Evolutionary conservation across 2,113 vertebrate species (phyloP).

Genomic region (Brachypodius melanocephalos): DNA sequence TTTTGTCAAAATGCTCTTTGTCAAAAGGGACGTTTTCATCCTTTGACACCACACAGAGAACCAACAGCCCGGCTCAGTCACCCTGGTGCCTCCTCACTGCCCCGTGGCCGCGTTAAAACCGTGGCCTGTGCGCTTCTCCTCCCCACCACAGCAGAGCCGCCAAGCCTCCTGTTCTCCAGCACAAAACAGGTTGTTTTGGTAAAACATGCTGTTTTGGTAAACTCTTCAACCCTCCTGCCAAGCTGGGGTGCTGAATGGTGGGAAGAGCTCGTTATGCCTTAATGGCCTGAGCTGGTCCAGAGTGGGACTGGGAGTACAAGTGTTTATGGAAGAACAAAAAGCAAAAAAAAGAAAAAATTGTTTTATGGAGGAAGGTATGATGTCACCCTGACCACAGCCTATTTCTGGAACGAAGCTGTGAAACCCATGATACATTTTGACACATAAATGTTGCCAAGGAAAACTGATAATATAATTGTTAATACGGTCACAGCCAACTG

Average conservation of each 20-base stretch:
- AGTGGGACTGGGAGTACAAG: neutral
- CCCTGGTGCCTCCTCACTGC: neutral
- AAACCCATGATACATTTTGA: slow-evolving; percentile 20
- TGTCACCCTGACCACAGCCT: slow-evolving; percentile 55
- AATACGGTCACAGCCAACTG: neutral
- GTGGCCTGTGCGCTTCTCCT: fast-evolving
- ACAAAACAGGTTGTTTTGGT: fast-evolving
- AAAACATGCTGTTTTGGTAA: neutral
- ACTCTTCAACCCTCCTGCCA: neutral
- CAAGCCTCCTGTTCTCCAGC: neutral
- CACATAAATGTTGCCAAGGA: slow-evolving; percentile 43
- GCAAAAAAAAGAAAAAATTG: neutral
- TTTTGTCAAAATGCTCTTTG: neutral
- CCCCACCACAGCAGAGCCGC: neutral
- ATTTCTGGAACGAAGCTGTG: slow-evolving; percentile 53
- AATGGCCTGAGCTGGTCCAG: neutral
- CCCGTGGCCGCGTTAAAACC: neutral
- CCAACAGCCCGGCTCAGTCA: neutral
- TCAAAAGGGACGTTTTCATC: neutral
- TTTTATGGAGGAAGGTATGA: slow-evolving; percentile 11
- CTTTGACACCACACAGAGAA: neutral
- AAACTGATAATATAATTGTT: slow-evolving; percentile 62
- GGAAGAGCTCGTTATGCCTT: neutral
- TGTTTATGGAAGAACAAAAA: slow-evolving; percentile 33
- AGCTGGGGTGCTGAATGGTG: neutral